Conservation (phyloP, 2,888 invertebrate species). For the Scaptomyza parva region DNA sequence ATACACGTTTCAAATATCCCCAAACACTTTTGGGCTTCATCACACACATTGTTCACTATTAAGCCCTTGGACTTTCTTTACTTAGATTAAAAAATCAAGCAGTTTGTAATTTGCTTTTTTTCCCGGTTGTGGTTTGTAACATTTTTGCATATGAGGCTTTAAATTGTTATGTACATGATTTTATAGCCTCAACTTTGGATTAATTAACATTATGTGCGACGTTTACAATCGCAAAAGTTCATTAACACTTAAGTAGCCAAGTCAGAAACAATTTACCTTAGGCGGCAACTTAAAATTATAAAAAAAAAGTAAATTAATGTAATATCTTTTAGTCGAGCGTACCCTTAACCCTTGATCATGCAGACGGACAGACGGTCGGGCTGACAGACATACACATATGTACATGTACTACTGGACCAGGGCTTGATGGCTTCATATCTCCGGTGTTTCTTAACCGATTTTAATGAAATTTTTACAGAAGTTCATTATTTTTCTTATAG, state of each 20-base stretch:
- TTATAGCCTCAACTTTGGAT: conserved; percentile 36
- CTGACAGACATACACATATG: too few species aligned
- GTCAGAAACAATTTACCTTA: too few species aligned
- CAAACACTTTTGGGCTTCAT: conserved; percentile 37
- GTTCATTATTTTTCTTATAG: too few species aligned
- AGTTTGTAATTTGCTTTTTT: conserved; percentile 33
- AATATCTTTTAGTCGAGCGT: too few species aligned
- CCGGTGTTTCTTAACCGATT: too few species aligned
- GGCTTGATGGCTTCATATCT: too few species aligned
- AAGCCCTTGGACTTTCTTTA: conserved; percentile 28
- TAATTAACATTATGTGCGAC: conserved; percentile 46
- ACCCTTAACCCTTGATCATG: too few species aligned
- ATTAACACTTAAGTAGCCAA: conserved; percentile 61
- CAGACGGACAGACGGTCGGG: too few species aligned
- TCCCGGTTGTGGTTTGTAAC: conserved; percentile 3
- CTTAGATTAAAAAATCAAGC: conserved; percentile 49
- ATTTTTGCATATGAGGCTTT: conserved; percentile 62
- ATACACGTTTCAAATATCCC: conserved; percentile 20
- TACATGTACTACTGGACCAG: too few species aligned
- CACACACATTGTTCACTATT: conserved; percentile 3
- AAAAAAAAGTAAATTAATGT: conserved; percentile 21
- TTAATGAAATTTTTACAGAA: too few species aligned
- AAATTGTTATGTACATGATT: conserved; percentile 47
- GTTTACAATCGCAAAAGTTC: conserved; percentile 65
- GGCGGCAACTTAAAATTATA: too few species aligned